Conservation (phyloP, 2,113 vertebrate genomes). For the Struthidea cinerea region DNA sequence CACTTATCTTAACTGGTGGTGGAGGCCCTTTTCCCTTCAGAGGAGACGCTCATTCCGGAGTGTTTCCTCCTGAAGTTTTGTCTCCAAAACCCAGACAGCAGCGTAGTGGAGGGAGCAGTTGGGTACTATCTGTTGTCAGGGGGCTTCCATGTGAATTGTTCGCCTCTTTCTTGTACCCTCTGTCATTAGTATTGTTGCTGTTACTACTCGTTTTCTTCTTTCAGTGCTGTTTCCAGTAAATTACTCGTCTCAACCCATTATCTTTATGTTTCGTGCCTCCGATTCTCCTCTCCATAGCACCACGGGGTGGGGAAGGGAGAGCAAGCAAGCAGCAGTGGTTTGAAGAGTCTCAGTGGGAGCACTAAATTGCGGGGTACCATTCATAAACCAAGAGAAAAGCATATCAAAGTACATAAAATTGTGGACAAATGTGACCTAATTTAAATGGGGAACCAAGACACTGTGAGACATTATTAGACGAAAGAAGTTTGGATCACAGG, state of each 20-base stretch:
- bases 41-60: too few species aligned
- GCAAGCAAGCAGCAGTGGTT: background rate
- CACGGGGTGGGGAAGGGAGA: rapidly evolving
- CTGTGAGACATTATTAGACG: background rate
- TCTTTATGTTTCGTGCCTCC: background rate
- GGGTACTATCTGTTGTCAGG: background rate
- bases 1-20: too few species aligned
- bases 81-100: too few species aligned
- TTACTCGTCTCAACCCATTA: background rate
- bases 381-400: background rate
- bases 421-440: background rate
- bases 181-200: background rate
- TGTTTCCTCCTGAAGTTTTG: too few species aligned
- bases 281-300: background rate
- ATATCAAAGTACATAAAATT: background rate
- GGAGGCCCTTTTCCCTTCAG: too few species aligned
- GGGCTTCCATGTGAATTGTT: background rate
- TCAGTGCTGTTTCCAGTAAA: background rate
- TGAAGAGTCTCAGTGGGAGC: background rate
- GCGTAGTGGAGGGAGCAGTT: rapidly evolving
- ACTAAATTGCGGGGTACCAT: background rate
- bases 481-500: background rate
- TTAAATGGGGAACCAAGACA: background rate
- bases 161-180: background rate
- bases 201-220: background rate